Evolutionary conservation across 2,797 vertebrate genomes (phyloP), one percentile per base, ranked within the genome.

Genomic region (Sebastolobus altivelis): DNA sequence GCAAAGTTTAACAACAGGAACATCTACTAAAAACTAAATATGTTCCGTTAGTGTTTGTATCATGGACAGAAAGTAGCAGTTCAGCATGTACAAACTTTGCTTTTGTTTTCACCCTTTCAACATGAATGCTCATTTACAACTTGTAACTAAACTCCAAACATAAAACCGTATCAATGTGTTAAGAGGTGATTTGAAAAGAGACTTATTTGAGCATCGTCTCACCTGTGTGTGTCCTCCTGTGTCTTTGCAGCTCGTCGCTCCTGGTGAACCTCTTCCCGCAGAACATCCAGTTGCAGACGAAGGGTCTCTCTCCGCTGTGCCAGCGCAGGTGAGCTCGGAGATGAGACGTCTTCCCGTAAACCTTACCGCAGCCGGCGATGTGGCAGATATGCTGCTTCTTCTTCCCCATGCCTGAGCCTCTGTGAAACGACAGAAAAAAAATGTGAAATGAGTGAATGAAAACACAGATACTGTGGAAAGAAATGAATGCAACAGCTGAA

Each of bases 211-310:
- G 73, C 13, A 0, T 22, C 0, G 4, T 13, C 86, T 84, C 81
- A 99, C 99, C 99, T 94, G 99, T 99, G 91, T 99, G 99, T 74
- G 99, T 99, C 90, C 98, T 97, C 95, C 98, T 95, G 94, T 99
- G 99, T 87, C 99, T 96, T 93, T 99, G 99, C 80, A 99, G 96
- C 92, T 99, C 99, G 90, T 99, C 99, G 1, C 98, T 99, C 93
- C 98, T 95, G 65, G 98, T 99, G 95, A 99, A 99, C 80, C 98
- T 97, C 94, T 99, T 99, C 65, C 98, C 98, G 85, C 98, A 99
- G 95, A 97, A 99, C 96, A 98, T 97, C 98, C 98, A 99, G 78
- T 96, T 99, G 95, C 98, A 99, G 88, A 99, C 95, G 88, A 99
- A 99, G 2, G 99, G 99, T 52, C 99, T 96, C 91, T 99, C 99